Conservation (phyloP, 2,797 vertebrate genomes). For the Psittacula echo region DNA sequence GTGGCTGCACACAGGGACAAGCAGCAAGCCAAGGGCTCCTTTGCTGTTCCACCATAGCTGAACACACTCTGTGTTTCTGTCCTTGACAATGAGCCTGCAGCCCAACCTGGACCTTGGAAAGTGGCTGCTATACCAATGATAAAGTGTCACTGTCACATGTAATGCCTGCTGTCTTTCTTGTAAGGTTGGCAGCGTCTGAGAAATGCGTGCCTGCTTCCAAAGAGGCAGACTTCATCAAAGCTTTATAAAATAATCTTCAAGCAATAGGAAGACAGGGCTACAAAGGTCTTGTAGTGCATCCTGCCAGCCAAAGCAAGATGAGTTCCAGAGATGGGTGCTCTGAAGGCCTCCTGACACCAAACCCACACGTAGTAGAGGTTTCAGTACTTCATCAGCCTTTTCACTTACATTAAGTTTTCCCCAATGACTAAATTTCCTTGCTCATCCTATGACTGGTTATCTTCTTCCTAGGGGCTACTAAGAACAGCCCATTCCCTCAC, state of each 20-base stretch:
- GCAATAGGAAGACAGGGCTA: neutral
- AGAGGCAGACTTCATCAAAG: neutral
- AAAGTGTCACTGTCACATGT: neutral
- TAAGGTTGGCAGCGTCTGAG: accelerated
- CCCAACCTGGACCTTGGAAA: neutral
- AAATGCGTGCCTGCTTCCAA: neutral
- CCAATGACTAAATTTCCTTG: neutral
- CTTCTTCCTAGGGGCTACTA: neutral
- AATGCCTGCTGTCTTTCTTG: neutral
- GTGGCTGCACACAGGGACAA: neutral
- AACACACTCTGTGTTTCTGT: neutral
- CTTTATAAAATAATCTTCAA: neutral
- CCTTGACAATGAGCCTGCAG: neutral
- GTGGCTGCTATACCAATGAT: neutral
- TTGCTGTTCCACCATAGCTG: neutral
- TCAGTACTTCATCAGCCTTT: neutral
- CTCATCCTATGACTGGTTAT: neutral
- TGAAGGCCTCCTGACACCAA: neutral
- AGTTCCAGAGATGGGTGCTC: neutral
- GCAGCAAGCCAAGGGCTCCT: neutral
- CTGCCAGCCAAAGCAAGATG: neutral
- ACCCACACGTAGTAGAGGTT: neutral
- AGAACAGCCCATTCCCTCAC: neutral
- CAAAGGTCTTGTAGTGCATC: neutral
- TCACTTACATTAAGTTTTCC: neutral